Evolutionary conservation across 2,888 invertebrate genomes (phyloP), one percentile per base, ranked within the genome.

Genomic region (Atrina japonica): DNA sequence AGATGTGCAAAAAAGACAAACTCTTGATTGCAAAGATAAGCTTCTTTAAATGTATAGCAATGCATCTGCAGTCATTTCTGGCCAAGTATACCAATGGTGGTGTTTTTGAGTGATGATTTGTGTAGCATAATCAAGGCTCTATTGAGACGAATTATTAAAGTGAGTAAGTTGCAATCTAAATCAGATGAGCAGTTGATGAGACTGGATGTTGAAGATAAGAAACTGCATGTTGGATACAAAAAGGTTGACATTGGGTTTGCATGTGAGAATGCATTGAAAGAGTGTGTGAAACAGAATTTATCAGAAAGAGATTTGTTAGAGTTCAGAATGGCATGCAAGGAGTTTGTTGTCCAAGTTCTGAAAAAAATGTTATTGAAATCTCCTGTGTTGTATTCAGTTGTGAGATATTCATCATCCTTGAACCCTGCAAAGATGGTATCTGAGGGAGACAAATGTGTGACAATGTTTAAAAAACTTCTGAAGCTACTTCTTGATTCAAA

Each of bases 31-130:
- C 67, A 45, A 71, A 67, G 52, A 58, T 72, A 9, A 18, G 59
- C 16, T 63, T 63, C 18, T 67, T 72, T 35, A 55, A 35, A 29
- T 30, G 29, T 18, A 35, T 67, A 56, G 72, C 66, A 23, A n/a
- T 52, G 14, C 21, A 67, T 23, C 47, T 72, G n/a, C 55, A 67
- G 25, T 58, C 59, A 3, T 72, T 71, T 45, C 50, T 71, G 2
- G 30, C 41, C 27, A n/a, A 11, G 9, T 69, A 60, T 29, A 2
- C 55, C 29, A 7, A 18, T 55, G 6, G 30, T 55, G 18, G 30
- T 18, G 11, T 55, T 55, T 30, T 21, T 55, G 27, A 21, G n/a
- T 16, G 35, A 30, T 55, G 55, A 55, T 29, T 55, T 55, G 35
- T 27, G 18, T 27, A 30, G 18, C 21, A 3, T 55, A 3, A 29